These are phyloP conservation scores for Ptilodon capucinus DNA, from an alignment of 2,888 invertebrate genomes.

Conservation along the genomic window DNA sequence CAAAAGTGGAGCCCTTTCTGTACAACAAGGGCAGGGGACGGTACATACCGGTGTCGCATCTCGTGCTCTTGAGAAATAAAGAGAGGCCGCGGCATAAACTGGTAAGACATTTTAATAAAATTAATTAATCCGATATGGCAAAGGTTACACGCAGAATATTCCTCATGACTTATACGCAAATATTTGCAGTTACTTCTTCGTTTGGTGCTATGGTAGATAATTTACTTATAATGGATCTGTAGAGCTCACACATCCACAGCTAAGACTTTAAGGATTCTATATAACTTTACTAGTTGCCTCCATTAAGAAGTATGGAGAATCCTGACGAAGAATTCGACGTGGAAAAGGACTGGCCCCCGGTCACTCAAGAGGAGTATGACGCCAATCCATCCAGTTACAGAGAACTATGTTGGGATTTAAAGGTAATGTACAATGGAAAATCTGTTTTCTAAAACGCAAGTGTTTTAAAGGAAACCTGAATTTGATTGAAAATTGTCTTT, in stretches of 20 bases:
- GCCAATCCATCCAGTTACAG: constrained; percentile 88
- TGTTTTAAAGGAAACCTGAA: no score
- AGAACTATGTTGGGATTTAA: constrained; percentile 95
- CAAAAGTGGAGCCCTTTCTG: constrained; percentile 94
- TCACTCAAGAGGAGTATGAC: constrained; percentile 84
- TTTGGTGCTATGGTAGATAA: no score
- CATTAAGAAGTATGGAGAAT: constrained; percentile 90
- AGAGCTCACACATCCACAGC: no score
- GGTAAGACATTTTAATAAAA: no score
- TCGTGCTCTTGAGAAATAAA: constrained; percentile 93
- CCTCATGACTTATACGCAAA: no score
- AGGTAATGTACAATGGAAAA: constrained; percentile 59
- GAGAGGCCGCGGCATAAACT: constrained; percentile 91
- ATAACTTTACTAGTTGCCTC: constrained; percentile 83
- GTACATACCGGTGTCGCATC: constrained; percentile 93
- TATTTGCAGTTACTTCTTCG: no score
- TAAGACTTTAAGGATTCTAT: no score
- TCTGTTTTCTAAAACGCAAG: no score
- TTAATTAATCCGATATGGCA: no score
- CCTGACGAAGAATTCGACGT: constrained; percentile 93
- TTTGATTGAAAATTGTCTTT: no score
- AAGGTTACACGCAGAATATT: no score
- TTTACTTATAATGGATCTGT: no score
- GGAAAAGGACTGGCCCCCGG: constrained; percentile 88
- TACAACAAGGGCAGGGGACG: constrained; percentile 97